phyloP scores from a whole-genome alignment of 1,140 invertebrate genomes.

The Euborellia annulipes region DNA sequence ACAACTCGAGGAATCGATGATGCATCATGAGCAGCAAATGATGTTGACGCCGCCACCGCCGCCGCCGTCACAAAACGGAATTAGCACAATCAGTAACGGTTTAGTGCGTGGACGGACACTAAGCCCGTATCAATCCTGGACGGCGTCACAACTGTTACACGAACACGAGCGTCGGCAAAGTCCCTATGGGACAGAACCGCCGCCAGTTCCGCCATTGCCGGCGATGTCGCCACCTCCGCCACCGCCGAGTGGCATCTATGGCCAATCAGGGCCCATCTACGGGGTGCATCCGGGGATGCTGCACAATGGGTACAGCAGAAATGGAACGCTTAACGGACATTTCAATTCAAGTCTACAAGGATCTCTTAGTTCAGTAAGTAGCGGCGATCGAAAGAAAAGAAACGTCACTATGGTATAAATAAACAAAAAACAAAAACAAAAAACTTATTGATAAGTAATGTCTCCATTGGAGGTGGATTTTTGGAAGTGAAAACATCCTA shows the following conservation, averaged over 20 bases:
- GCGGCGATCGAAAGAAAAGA: constrained; percentile 33
- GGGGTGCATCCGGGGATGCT: constrained; percentile 10
- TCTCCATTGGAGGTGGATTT: too few species aligned
- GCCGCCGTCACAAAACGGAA: constrained; percentile 4
- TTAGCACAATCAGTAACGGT: constrained; percentile 17
- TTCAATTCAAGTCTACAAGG: constrained; percentile 36
- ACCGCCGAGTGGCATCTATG: constrained; percentile 26
- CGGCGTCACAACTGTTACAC: constrained; percentile 37
- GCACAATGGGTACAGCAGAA: constrained; percentile 24
- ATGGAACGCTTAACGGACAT: constrained; percentile 21
- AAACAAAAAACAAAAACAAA: constrained; percentile 7
- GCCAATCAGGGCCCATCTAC: constrained; percentile 13
- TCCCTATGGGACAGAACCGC: constrained; percentile 24
- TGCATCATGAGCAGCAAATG: constrained; percentile 16
- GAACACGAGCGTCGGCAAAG: constrained; percentile 39
- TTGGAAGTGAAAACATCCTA: too few species aligned
- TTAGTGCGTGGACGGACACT: constrained; percentile 28
- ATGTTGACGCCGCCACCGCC: constrained; percentile 14
- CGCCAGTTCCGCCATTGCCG: constrained; percentile 26
- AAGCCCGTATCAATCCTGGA: constrained; percentile 38
- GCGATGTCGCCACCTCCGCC: constrained; percentile 18
- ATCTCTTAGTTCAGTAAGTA: constrained; percentile 36
- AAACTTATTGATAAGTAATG: too few species aligned
- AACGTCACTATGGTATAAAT: constrained; percentile 40
- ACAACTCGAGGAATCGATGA: constrained; percentile 3